Conservation (phyloP, 2,113 vertebrate genomes). For the Ochotona princeps region DNA sequence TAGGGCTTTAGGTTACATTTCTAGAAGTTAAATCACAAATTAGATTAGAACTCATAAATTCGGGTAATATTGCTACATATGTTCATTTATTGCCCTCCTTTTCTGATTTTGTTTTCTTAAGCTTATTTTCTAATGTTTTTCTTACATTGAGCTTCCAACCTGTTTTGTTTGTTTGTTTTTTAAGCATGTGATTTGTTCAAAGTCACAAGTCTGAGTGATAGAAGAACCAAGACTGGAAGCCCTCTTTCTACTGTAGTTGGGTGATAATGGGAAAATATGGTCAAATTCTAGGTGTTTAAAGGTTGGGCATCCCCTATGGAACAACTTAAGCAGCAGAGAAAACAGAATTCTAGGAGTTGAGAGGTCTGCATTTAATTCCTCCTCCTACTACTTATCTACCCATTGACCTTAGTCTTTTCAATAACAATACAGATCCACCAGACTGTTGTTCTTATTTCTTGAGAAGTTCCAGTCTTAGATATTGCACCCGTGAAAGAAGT, state of each 20-base stretch:
- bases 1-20: neutral
- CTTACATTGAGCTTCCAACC: neutral
- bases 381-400: neutral
- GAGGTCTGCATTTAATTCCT: neutral
- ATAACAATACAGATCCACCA: neutral
- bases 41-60: constrained; percentile 45
- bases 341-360: neutral
- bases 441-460: neutral
- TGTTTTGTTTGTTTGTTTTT: neutral
- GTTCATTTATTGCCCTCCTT: neutral
- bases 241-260: neutral
- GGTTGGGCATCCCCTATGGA: neutral
- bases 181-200: constrained; percentile 2
- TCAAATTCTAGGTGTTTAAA: neutral
- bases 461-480: neutral
- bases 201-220: neutral
- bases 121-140: constrained; percentile 32
- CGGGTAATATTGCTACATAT: constrained; percentile 34
- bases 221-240: neutral
- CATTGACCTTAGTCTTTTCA: constrained; percentile 36
- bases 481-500: neutral
- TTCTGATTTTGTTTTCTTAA: constrained; percentile 31
- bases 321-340: neutral
- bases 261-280: neutral
- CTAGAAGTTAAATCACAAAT: constrained; percentile 16